These are phyloP conservation scores for Cathartes aura DNA, from an alignment of 2,113 vertebrate genomes.

Conservation along the genomic window DNA sequence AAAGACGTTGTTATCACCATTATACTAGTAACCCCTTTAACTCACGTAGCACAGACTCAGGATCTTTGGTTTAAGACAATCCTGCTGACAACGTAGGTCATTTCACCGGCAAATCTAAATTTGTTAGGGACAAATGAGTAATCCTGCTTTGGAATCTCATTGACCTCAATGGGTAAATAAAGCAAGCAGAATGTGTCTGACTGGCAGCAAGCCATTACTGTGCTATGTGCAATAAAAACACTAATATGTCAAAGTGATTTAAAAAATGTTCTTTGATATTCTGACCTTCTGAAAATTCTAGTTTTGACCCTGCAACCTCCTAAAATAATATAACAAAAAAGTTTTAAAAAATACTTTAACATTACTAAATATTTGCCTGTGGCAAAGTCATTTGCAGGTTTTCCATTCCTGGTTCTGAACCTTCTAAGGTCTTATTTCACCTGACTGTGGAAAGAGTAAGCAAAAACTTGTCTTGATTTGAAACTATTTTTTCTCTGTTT, in stretches of 20 bases:
- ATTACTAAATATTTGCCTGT: neutral
- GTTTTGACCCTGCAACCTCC: neutral
- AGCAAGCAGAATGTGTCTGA: conserved; percentile 15
- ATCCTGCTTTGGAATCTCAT: conserved; percentile 21
- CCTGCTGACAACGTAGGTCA: conserved; percentile 1
- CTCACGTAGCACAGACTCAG: fast-evolving
- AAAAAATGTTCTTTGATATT: neutral
- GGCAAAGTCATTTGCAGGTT: neutral
- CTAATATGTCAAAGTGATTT: conserved; percentile 12
- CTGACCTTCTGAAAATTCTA: neutral
- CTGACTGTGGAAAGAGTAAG: neutral
- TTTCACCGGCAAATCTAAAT: neutral
- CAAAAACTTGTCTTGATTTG: neutral
- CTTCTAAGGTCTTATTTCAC: neutral
- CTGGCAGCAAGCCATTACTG: conserved; percentile 1
- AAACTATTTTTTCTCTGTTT: neutral
- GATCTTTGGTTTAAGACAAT: neutral
- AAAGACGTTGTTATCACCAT: neutral
- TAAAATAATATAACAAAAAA: neutral
- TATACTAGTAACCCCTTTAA: neutral
- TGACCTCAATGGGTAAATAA: conserved; percentile 56
- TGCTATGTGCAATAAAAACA: conserved; percentile 22
- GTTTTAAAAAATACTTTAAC: neutral
- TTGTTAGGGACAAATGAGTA: conserved; percentile 36
- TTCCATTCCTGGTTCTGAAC: neutral